Evolutionary conservation across 2,113 vertebrate species (phyloP).

Genomic region (Mugil cephalus): DNA sequence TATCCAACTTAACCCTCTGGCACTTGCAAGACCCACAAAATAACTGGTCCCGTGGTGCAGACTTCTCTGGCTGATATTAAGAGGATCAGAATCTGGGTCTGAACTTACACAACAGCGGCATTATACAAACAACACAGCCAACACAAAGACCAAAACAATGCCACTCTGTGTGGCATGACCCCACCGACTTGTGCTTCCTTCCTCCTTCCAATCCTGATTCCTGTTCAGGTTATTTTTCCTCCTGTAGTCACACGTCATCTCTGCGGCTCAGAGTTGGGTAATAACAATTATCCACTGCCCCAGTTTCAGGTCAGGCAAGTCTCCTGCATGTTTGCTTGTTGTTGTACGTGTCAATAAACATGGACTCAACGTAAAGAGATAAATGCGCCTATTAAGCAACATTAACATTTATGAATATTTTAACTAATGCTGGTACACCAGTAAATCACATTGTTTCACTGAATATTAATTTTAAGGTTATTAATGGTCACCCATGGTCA

Average conservation of each 20-base stretch:
- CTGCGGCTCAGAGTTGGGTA: not conserved
- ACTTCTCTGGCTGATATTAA: conserved; percentile 63
- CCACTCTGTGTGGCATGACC: conserved; percentile 50
- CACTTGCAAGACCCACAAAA: conserved; percentile 29
- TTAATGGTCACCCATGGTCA: too few relatives aligned
- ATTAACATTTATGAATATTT: not conserved
- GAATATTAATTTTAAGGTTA: too few relatives aligned
- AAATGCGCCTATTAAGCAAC: not conserved
- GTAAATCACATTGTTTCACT: too few relatives aligned
- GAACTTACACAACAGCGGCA: conserved; percentile 60
- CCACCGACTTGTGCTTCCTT: conserved; percentile 3
- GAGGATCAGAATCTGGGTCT: conserved; percentile 74
- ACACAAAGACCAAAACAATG: conserved; percentile 63
- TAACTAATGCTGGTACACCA: too few relatives aligned
- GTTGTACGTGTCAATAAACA: conserved; percentile 20
- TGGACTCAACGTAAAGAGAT: not conserved
- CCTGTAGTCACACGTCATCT: not conserved
- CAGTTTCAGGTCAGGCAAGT: conserved; percentile 15
- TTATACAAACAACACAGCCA: conserved; percentile 67
- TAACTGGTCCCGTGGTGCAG: conserved; percentile 58
- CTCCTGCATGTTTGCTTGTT: conserved; percentile 26
- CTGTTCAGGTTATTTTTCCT: conserved; percentile 31
- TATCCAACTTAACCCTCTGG: conserved; percentile 4
- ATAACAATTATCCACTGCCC: conserved; percentile 27
- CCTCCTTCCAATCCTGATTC: conserved; percentile 18